Percentiles rank a stretch among this genome's conserved stretches.
Conservation (phyloP, 2,797 vertebrate genomes). For the Gambusia yucatana region DNA sequence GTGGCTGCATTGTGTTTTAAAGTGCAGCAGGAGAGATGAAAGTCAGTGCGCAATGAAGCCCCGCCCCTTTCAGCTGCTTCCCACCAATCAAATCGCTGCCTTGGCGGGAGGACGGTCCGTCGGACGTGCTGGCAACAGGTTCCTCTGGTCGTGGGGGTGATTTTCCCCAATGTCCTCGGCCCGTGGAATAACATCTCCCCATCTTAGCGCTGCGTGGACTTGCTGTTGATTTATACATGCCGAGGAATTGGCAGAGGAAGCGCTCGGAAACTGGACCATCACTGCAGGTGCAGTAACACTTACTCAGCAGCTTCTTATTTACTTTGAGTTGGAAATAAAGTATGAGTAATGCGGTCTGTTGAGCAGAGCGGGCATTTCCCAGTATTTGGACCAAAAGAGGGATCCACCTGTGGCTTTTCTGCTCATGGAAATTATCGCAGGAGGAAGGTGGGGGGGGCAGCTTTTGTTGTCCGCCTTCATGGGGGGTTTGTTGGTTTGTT, state of each 20-base stretch:
- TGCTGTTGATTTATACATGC: not conserved
- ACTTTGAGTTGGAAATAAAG: constrained; percentile 18
- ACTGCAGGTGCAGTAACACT: constrained; percentile 46
- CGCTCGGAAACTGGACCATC: constrained; percentile 4
- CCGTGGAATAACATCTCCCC: constrained; percentile 46
- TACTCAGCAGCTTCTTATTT: not conserved
- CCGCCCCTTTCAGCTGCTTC: constrained; percentile 47
- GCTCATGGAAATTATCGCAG: not conserved
- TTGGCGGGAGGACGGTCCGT: constrained; percentile 62
- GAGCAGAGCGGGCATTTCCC: constrained; percentile 38
- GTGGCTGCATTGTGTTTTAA: not conserved
- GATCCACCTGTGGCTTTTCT: constrained; percentile 72
- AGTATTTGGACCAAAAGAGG: constrained; percentile 22
- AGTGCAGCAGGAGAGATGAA: constrained; percentile 11
- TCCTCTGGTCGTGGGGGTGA: constrained; percentile 51
- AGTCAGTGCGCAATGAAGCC: constrained; percentile 22
- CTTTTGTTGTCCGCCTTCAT: constrained; percentile 14
- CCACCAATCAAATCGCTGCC: constrained; percentile 62
- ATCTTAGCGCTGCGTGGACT: constrained; percentile 5
- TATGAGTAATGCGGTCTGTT: constrained; percentile 1
- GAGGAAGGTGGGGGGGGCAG: too few species aligned
- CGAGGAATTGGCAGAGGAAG: not conserved
- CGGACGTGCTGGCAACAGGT: constrained; percentile 81
- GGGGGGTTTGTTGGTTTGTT: constrained; percentile 6
- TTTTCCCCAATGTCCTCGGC: constrained; percentile 48